These are phyloP conservation scores for Crenuchus spilurus DNA, from an alignment of 2,797 vertebrate genomes.

Conservation along the genomic window DNA sequence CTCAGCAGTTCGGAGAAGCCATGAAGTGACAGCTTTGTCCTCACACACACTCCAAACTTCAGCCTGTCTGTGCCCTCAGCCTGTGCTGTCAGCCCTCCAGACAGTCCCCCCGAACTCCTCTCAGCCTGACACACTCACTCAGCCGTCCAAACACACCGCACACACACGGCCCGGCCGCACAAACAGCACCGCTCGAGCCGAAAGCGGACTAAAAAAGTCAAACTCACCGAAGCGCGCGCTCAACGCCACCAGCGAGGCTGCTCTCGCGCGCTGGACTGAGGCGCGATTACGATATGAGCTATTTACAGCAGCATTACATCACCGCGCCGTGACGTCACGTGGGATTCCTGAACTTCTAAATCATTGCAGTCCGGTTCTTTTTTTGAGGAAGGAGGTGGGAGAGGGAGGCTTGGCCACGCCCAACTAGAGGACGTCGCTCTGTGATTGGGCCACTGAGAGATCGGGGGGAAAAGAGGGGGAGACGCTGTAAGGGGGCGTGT, in stretches of 20 bases:
- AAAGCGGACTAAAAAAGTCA: neutral
- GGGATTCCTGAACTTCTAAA: constrained; percentile 99
- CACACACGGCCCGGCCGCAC: neutral
- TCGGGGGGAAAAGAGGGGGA: neutral
- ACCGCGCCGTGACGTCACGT: constrained; percentile 98
- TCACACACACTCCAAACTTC: neutral
- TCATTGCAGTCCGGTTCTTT: constrained; percentile 77
- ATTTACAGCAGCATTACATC: constrained; percentile 99
- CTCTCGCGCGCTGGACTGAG: constrained; percentile 53
- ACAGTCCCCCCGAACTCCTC: neutral
- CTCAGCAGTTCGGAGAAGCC: too few relatives aligned
- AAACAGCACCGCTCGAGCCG: neutral
- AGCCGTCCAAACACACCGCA: neutral
- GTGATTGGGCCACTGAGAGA: constrained; percentile 30
- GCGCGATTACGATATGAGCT: constrained; percentile 93
- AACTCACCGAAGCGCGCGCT: constrained; percentile 51
- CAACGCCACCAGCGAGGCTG: constrained; percentile 39
- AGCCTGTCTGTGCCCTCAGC: neutral
- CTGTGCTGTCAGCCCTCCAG: constrained; percentile 36
- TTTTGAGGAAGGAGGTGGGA: constrained; percentile 45
- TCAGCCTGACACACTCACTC: neutral
- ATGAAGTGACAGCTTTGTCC: neutral
- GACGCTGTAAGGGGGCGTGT: constrained; percentile 4
- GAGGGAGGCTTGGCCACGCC: constrained; percentile 21
- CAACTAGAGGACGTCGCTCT: neutral